Percentiles rank a stretch among this genome's conserved stretches.
Conservation (phyloP, 2,113 vertebrate species). For the Hystrix brachyura region DNA sequence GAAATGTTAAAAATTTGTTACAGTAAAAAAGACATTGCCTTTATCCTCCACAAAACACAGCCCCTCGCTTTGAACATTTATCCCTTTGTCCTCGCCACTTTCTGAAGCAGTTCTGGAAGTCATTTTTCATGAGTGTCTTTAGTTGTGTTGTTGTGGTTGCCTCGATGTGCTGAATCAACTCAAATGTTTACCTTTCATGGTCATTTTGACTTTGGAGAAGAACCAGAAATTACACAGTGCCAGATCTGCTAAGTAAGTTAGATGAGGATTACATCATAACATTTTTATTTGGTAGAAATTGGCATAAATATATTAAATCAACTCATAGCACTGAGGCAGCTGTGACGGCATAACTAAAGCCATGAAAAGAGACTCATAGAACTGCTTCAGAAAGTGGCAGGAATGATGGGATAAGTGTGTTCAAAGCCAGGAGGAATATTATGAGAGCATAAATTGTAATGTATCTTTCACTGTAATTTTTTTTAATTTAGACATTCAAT, state of each 20-base stretch:
- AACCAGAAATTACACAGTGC: not conserved
- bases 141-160: not conserved
- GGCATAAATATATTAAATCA: not conserved
- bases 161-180: not conserved
- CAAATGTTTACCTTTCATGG: not conserved
- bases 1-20: not conserved
- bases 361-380: not conserved
- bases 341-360: not conserved
- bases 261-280: not conserved
- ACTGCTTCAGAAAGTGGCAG: not conserved
- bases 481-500: not conserved
- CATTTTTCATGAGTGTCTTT: not conserved
- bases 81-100: not conserved
- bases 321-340: not conserved
- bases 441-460: not conserved
- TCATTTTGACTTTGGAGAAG: not conserved
- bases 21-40: not conserved
- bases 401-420: not conserved
- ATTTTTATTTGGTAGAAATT: not conserved
- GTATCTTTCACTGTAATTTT: not conserved
- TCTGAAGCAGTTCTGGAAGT: not conserved
- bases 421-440: not conserved
- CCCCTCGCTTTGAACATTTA: not conserved
- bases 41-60: not conserved
- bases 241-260: not conserved